A percentile compares a stretch with the other conserved stretches of the same genome.
Evolutionary conservation across 2,888 invertebrate species (phyloP).

Genomic region (Lydus trimaculatus): DNA sequence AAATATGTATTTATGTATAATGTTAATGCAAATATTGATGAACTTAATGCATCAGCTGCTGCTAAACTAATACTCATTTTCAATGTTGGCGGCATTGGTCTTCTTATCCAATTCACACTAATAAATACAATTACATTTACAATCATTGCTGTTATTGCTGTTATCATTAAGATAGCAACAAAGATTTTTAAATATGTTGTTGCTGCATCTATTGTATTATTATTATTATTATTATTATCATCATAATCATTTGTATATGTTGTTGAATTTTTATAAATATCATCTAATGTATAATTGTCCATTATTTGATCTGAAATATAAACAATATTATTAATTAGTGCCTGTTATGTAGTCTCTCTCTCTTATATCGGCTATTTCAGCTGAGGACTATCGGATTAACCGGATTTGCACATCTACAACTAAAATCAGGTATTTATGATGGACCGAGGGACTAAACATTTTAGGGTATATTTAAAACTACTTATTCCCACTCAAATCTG

Average conservation of each 20-base stretch:
- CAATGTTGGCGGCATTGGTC: conserved; percentile 66
- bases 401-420: too few species aligned
- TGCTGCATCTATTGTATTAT: background rate
- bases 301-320: conserved; percentile 7
- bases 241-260: background rate
- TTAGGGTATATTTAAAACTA: too few species aligned
- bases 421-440: too few species aligned
- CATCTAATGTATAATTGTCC: conserved; percentile 19
- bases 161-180: conserved; percentile 57
- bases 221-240: too few species aligned
- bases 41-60: conserved; percentile 66
- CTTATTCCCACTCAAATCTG: too few species aligned
- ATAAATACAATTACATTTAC: conserved; percentile 65
- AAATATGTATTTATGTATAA: conserved; percentile 61
- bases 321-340: background rate
- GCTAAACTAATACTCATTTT: conserved; percentile 68
- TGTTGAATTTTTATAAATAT: conserved; percentile 2
- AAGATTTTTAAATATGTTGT: conserved; percentile 13
- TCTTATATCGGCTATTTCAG: too few species aligned
- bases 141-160: conserved; percentile 63
- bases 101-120: conserved; percentile 65
- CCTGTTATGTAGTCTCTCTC: too few species aligned
- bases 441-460: too few species aligned
- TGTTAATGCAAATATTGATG: conserved; percentile 62
- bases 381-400: too few species aligned